Base-by-base conservation (phyloP, 2,888 invertebrate genomes). In the Apotomis turbidana region DNA sequence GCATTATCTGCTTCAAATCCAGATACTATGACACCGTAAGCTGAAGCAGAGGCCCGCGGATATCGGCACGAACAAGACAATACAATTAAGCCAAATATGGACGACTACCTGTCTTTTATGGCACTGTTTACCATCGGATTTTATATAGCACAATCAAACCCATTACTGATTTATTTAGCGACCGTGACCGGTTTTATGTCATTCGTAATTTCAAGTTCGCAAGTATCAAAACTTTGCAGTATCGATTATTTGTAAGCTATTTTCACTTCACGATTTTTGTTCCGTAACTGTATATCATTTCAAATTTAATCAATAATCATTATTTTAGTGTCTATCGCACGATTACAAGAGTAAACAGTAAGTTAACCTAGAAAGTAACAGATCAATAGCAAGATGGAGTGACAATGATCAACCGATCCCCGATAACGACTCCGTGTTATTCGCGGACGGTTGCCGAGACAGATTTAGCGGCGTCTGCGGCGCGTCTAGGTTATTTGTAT, bases 401-500 rank as follows among this genome's bases (percentile, higher is more conserved):
- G 78, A 79, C 78, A 77, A 78, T 74, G 74, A 74, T 74, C 79
- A 80, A 81, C 79, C 76, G 80, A 78, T 81, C 78, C 79, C 78
- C 79, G 79, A 82, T 80, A 80, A 79, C 78, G 80, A 83, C 81
- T 79, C n/a, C n/a, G 80, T 78, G 78, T 77, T 83, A 82, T 80
- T 82, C 83, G 81, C 83, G 85, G 77, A 82, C 79, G 78, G 78
- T 90, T 86, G 84, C 88, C 77, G 87, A 81, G 90, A 87, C 91
- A 84, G 88, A 91, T 92, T 88, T 92, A 92, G 90, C 88, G 80
- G 81, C 86, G 93, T 93, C 93, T 93, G 91, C 85, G 85, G 84
- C 87, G 89, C 90, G 93, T 92, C 93, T 93, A 92, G 91, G 90
- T 88, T 92, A 92, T 93, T 90, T 89, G 89, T 87, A 87, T 88